Evolutionary conservation across 2,888 invertebrate genomes (phyloP).

Genomic region (Flexamia atlantica): DNA sequence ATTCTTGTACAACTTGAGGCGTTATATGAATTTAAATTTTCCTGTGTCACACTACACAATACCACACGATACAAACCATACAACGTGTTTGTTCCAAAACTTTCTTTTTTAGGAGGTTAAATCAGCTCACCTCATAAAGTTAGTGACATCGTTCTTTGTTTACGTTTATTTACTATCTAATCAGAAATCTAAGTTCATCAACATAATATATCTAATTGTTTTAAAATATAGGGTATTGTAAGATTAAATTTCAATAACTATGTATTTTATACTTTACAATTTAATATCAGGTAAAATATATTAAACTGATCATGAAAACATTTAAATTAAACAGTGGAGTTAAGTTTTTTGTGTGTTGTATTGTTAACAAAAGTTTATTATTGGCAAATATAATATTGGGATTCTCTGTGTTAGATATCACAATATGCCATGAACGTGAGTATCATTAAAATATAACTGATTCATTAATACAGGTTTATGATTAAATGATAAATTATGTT

Average conservation of each 20-base stretch:
- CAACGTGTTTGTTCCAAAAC: too few relatives aligned
- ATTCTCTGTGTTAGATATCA: background rate
- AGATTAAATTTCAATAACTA: background rate
- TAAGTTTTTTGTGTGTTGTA: background rate
- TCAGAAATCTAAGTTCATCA: slow-evolving; percentile 9
- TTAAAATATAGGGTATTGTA: background rate
- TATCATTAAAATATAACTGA: background rate
- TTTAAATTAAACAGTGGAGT: background rate
- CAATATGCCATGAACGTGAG: background rate
- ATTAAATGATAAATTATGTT: too few relatives aligned
- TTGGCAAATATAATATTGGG: background rate
- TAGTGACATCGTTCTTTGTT: background rate
- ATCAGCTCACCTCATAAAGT: background rate
- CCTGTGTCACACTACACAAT: too few relatives aligned
- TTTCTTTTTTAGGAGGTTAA: too few relatives aligned
- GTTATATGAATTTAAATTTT: too few relatives aligned
- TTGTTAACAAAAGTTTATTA: background rate
- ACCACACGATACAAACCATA: too few relatives aligned
- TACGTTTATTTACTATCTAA: background rate
- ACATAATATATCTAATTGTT: background rate
- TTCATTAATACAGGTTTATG: too few relatives aligned
- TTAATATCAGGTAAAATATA: background rate
- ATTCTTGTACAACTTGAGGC: too few relatives aligned
- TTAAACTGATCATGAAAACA: background rate
- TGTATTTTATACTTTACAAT: background rate